These are phyloP conservation scores for Hyposoter dolosus DNA, from an alignment of 2,888 invertebrate species.

Conservation along the genomic window DNA sequence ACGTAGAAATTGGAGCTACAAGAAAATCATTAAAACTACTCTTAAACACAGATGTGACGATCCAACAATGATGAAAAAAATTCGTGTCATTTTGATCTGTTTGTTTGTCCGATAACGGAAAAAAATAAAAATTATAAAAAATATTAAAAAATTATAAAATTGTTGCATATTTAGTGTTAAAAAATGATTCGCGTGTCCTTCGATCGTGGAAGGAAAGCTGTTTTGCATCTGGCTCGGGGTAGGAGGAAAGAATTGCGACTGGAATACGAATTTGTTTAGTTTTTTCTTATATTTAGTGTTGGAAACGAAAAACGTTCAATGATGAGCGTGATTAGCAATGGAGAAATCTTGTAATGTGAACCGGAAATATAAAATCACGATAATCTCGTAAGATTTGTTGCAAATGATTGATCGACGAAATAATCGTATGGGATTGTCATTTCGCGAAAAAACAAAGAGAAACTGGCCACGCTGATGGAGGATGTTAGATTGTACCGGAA, in stretches of 20 bases:
- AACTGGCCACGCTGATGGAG: too few species aligned
- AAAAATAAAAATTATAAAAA: too few species aligned
- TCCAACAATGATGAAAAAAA: constrained; percentile 60
- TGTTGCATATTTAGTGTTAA: constrained; percentile 5
- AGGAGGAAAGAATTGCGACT: constrained; percentile 19
- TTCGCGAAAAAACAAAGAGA: background rate
- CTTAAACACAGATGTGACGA: constrained; percentile 68
- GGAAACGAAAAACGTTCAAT: background rate
- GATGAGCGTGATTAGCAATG: background rate
- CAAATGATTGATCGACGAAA: background rate
- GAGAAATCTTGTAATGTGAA: background rate
- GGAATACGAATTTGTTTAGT: background rate
- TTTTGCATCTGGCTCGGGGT: constrained; percentile 39
- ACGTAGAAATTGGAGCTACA: constrained; percentile 78
- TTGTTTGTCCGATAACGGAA: constrained; percentile 1
- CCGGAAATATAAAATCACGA: background rate
- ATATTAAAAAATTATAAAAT: too few species aligned
- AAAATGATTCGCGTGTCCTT: constrained; percentile 27
- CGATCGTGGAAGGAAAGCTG: constrained; percentile 40
- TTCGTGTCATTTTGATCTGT: constrained; percentile 31
- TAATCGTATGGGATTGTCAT: background rate
- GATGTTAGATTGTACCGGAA: too few species aligned
- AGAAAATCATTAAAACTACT: constrained; percentile 74
- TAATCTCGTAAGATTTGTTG: background rate
- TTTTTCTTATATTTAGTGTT: background rate